These are phyloP conservation scores for Apodemia duryi DNA, from an alignment of 2,888 invertebrate species.

Conservation along the genomic window DNA sequence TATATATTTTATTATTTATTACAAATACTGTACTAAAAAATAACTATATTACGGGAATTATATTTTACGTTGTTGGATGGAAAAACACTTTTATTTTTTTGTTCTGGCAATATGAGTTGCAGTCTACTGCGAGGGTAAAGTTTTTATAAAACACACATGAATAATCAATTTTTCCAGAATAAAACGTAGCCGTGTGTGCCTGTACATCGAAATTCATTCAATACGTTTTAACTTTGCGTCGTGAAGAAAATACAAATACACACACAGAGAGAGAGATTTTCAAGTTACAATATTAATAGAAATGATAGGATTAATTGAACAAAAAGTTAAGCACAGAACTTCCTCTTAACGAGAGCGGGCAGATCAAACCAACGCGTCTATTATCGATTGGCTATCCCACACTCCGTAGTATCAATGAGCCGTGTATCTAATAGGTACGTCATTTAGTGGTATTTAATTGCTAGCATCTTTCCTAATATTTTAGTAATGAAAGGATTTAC, in stretches of 20 bases:
- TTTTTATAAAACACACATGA: no score
- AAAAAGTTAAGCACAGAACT: background rate
- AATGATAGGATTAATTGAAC: background rate
- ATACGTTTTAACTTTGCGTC: no score
- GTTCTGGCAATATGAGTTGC: no score
- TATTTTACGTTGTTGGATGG: no score
- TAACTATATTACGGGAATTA: no score
- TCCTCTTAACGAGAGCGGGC: constrained; percentile 35
- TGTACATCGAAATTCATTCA: no score
- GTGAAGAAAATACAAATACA: background rate
- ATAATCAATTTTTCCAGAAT: no score
- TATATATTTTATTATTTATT: no score
- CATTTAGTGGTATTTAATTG: constrained; percentile 60
- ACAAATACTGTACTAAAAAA: no score
- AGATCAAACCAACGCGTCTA: constrained; percentile 50
- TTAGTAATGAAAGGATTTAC: constrained; percentile 4
- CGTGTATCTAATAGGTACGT: constrained; percentile 33
- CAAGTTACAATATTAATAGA: background rate
- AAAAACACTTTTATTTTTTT: no score
- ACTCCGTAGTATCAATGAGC: constrained; percentile 37
- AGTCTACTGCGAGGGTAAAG: no score
- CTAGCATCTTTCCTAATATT: constrained; percentile 48
- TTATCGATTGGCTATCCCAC: constrained; percentile 67
- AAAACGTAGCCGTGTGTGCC: no score
- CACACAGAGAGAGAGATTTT: background rate